phyloP scores from a whole-genome alignment of 2,888 invertebrate species.

The Oxycera nigricornis region DNA sequence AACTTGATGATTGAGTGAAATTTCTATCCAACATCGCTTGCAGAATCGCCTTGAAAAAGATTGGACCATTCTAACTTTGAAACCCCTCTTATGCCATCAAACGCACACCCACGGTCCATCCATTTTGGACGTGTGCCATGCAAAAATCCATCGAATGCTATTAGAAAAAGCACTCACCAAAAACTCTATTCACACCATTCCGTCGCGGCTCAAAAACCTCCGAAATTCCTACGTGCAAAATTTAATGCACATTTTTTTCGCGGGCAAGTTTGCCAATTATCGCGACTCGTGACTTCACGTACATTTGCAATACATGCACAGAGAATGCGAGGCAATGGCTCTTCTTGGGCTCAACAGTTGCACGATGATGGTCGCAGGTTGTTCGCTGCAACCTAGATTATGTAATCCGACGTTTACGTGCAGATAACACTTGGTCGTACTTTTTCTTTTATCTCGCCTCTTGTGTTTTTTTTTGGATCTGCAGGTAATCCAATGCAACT shows the following conservation, averaged over 20 bases:
- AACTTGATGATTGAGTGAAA: too few species aligned
- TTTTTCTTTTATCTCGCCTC: background rate
- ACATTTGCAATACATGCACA: background rate
- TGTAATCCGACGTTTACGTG: background rate
- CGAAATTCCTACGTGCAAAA: conserved; percentile 25
- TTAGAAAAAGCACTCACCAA: too few species aligned
- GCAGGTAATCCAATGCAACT: background rate
- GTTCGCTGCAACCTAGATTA: background rate
- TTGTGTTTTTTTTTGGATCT: background rate
- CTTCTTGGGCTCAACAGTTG: conserved; percentile 1
- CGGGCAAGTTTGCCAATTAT: background rate
- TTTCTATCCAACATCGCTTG: too few species aligned
- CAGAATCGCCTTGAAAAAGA: too few species aligned
- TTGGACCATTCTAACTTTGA: too few species aligned
- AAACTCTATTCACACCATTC: background rate
- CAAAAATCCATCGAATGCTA: too few species aligned
- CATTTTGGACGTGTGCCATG: too few species aligned
- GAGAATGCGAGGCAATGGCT: conserved; percentile 19
- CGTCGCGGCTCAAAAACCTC: conserved; percentile 8
- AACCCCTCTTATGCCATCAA: too few species aligned
- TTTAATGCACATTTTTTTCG: background rate
- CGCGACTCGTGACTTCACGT: background rate
- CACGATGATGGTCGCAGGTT: background rate
- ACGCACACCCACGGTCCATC: too few species aligned
- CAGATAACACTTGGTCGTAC: conserved; percentile 7